phyloP scores from a whole-genome alignment of 1,140 invertebrate species.

The Heliothis virescens region DNA sequence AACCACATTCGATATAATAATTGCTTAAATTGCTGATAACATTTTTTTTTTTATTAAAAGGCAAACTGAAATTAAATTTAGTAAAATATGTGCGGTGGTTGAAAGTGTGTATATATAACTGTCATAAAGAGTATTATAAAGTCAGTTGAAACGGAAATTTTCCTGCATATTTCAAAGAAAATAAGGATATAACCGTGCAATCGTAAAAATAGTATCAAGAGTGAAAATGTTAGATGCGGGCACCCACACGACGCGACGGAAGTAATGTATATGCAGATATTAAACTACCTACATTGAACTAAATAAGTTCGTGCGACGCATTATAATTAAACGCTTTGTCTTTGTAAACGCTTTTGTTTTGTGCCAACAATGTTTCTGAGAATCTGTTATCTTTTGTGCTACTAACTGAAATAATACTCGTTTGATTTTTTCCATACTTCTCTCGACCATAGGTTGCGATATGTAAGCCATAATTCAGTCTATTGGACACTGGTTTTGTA shows the following conservation, averaged over 20 bases:
- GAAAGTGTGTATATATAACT: too few species aligned
- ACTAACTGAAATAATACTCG: neutral
- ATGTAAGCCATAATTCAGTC: too few species aligned
- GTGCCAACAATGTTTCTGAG: constrained; percentile 14
- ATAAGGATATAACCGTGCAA: constrained; percentile 34
- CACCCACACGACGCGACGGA: constrained; percentile 75
- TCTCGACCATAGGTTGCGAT: too few species aligned
- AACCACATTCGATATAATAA: too few species aligned
- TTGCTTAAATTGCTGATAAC: too few species aligned
- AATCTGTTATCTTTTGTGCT: neutral
- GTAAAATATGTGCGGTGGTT: too few species aligned
- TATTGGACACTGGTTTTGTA: too few species aligned
- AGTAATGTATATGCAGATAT: constrained; percentile 76
- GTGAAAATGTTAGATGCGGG: constrained; percentile 75
- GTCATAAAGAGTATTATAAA: neutral
- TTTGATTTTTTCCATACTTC: too few species aligned
- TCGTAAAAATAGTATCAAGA: constrained; percentile 58
- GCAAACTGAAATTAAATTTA: too few species aligned
- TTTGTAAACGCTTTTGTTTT: constrained; percentile 22
- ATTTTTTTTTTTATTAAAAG: too few species aligned
- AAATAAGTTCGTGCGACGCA: constrained; percentile 69
- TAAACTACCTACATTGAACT: constrained; percentile 69
- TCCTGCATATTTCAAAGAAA: constrained; percentile 2
- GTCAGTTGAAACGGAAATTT: neutral
- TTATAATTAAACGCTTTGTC: constrained; percentile 54